Evolutionary conservation across 2,888 invertebrate genomes (phyloP).

Genomic region (Calliopum simillimum): DNA sequence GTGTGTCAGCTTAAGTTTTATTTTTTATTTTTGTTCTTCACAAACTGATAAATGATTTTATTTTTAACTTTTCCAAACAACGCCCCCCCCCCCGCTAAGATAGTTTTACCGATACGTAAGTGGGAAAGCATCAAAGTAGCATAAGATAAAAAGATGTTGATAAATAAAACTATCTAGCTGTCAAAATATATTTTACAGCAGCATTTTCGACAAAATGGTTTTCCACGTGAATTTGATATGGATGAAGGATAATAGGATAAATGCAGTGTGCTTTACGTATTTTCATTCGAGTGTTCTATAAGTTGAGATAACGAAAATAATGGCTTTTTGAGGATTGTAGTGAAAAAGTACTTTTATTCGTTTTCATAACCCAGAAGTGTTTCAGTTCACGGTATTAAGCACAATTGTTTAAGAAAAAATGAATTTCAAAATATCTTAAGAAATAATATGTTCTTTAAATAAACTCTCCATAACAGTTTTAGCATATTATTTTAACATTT

Average conservation of each 20-base stretch:
- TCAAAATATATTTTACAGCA: neutral
- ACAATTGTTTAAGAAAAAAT: too few species aligned
- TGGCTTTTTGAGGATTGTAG: too few species aligned
- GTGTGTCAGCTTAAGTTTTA: neutral
- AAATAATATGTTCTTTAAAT: too few species aligned
- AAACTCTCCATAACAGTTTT: too few species aligned
- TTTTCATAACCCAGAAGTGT: too few species aligned
- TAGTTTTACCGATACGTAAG: neutral
- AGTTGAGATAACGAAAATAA: too few species aligned
- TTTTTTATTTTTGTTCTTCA: neutral
- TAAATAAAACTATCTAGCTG: neutral
- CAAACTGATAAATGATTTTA: conserved; percentile 10
- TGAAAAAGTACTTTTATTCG: too few species aligned
- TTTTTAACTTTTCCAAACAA: neutral
- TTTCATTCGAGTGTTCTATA: too few species aligned
- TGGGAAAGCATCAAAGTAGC: neutral
- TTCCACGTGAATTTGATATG: conserved; percentile 1
- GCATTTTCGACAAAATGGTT: neutral
- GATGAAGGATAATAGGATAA: neutral
- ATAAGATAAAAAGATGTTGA: conserved; percentile 7
- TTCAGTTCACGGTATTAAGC: too few species aligned
- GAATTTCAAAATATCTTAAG: too few species aligned
- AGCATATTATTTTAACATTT: too few species aligned
- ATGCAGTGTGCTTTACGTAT: neutral
- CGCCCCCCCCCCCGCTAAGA: too few species aligned